These are phyloP conservation scores for Platycheirus rosarum DNA, from an alignment of 2,888 invertebrate genomes.

Conservation along the genomic window DNA sequence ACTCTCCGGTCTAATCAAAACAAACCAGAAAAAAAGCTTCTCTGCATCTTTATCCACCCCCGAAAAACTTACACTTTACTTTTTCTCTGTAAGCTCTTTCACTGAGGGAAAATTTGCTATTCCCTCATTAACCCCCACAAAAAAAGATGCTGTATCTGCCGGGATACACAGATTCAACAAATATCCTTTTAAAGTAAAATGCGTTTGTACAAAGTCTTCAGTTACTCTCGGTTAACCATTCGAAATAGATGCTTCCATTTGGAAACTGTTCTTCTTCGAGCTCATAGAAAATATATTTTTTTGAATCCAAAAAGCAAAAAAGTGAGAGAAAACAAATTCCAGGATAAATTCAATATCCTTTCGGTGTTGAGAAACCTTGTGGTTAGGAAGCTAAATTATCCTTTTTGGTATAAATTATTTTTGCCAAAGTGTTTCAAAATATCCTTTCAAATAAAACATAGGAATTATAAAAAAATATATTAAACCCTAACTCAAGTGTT, in stretches of 20 bases:
- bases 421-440: background rate
- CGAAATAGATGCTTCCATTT: slow-evolving; percentile 62
- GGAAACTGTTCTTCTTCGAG: slow-evolving; percentile 30
- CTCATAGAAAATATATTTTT: slow-evolving; percentile 5
- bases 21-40: slow-evolving; percentile 23
- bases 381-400: background rate
- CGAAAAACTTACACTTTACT: background rate
- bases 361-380: slow-evolving; percentile 6
- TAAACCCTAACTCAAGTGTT: slow-evolving; percentile 30
- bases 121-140: slow-evolving; percentile 12
- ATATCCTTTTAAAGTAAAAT: slow-evolving; percentile 68
- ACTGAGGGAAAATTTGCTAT: background rate
- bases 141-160: slow-evolving; percentile 50
- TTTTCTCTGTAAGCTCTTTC: slow-evolving; percentile 6
- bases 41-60: slow-evolving; percentile 15
- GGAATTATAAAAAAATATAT: background rate
- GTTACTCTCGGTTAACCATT: slow-evolving; percentile 69
- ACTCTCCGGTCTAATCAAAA: slow-evolving; percentile 28
- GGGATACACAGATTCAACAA: slow-evolving; percentile 63
- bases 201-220: slow-evolving; percentile 57
- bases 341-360: slow-evolving; percentile 7
- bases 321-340: too few species aligned
- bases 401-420: background rate
- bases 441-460: background rate
- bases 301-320: slow-evolving; percentile 12